Percentiles rank a stretch among this genome's conserved stretches.
These are phyloP conservation scores for Xyrauchen texanus DNA, from an alignment of 2,113 vertebrate species.

Conservation along the genomic window DNA sequence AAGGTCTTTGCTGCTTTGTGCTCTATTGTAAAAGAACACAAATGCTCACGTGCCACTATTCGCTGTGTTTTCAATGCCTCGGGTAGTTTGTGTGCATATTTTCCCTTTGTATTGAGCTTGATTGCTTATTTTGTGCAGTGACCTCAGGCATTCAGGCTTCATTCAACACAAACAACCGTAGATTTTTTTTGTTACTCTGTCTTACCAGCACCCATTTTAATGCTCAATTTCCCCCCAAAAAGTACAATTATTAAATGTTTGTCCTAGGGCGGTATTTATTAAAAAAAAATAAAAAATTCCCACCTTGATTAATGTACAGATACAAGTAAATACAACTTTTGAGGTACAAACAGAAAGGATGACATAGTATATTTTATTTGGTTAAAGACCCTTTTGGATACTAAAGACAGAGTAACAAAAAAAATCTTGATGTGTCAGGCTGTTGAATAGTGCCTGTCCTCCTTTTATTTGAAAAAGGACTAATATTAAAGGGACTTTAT, in stretches of 20 bases:
- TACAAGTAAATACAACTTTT: conserved; percentile 1
- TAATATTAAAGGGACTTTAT: too few relatives aligned
- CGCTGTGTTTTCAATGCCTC: conserved; percentile 22
- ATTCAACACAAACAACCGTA: conserved; percentile 54
- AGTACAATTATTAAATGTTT: too few relatives aligned
- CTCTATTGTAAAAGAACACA: background rate
- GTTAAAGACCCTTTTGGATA: too few relatives aligned
- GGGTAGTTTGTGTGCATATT: conserved; percentile 2
- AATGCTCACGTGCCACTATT: background rate
- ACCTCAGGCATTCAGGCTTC: conserved; percentile 52
- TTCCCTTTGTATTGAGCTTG: conserved; percentile 63
- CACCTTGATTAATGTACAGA: conserved; percentile 16
- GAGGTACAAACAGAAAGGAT: background rate
- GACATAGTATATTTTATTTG: too few relatives aligned
- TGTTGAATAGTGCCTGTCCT: too few relatives aligned
- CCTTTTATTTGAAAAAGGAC: too few relatives aligned
- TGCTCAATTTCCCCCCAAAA: background rate
- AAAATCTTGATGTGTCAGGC: too few relatives aligned
- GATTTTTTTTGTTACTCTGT: conserved; percentile 51
- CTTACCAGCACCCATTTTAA: conserved; percentile 40
- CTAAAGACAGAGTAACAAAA: too few relatives aligned
- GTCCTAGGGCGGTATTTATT: background rate
- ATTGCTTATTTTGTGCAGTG: conserved; percentile 62
- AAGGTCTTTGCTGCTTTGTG: background rate
- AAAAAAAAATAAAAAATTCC: background rate